phyloP scores from a whole-genome alignment of 2,888 invertebrate species.

The Arrhopalites spinosus region DNA sequence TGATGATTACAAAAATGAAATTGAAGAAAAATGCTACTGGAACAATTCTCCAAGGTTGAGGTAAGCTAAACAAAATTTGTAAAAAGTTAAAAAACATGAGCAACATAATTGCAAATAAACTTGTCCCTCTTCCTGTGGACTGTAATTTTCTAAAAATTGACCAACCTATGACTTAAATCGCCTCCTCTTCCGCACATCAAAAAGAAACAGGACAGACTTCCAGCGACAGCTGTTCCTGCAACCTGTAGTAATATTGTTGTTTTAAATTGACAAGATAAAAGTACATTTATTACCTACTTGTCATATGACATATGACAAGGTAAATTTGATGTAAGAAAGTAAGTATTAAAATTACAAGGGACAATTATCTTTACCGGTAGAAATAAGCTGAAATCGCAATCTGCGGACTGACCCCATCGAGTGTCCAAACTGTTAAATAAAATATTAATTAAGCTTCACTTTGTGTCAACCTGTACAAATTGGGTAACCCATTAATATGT shows the following conservation, averaged over 20 bases:
- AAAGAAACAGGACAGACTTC: conserved; percentile 44
- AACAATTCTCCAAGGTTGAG: conserved; percentile 49
- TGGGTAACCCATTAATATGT: too few species aligned
- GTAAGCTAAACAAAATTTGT: conserved; percentile 44
- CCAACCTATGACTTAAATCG: conserved; percentile 31
- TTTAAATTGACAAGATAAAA: neutral
- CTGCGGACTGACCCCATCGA: conserved; percentile 43
- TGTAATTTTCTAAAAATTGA: too few species aligned
- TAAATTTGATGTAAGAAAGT: neutral
- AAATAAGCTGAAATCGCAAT: conserved; percentile 49
- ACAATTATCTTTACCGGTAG: conserved; percentile 34
- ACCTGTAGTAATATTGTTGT: conserved; percentile 1
- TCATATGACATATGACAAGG: neutral
- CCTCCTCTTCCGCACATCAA: conserved; percentile 53
- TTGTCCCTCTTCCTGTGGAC: too few species aligned
- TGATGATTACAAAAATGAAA: conserved; percentile 41
- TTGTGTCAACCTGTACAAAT: too few species aligned
- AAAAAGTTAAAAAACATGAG: too few species aligned
- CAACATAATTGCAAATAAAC: too few species aligned
- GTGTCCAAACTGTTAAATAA: conserved; percentile 23
- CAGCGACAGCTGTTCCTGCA: conserved; percentile 48
- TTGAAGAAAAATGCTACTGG: conserved; percentile 44
- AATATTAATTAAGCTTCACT: too few species aligned
- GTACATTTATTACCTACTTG: too few species aligned
- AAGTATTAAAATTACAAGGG: neutral